Evolutionary conservation across 2,797 vertebrate species (phyloP).

Genomic region (Halcyon badia): DNA sequence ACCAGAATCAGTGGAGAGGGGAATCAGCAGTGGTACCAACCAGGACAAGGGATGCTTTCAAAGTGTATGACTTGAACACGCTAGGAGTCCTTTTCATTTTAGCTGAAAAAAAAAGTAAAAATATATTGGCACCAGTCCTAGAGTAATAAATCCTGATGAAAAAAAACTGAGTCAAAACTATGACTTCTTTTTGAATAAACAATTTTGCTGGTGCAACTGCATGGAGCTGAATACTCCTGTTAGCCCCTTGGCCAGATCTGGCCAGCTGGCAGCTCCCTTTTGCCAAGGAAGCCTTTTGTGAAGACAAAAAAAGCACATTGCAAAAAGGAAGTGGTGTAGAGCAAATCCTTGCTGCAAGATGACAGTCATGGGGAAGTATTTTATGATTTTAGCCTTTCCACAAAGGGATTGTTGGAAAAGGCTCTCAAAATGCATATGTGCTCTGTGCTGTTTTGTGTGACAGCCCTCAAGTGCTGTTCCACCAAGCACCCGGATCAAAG

Average conservation of each 20-base stretch:
- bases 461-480: neutral
- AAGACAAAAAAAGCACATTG: constrained; percentile 44
- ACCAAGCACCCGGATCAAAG: neutral
- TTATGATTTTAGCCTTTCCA: constrained; percentile 12
- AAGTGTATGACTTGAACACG: neutral
- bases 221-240: constrained; percentile 3
- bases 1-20: neutral
- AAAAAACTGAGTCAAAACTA: neutral
- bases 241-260: constrained; percentile 50
- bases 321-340: constrained; percentile 9
- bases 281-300: constrained; percentile 66
- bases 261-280: constrained; percentile 57
- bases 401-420: neutral
- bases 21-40: neutral
- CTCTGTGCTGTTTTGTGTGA: neutral
- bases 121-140: constrained; percentile 16
- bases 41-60: neutral
- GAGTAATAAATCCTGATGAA: constrained; percentile 14
- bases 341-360: constrained; percentile 47
- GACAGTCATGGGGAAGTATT: neutral
- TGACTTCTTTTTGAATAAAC: constrained; percentile 49
- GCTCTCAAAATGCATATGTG: neutral
- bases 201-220: neutral
- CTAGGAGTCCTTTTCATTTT: neutral
- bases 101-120: neutral